Conservation (phyloP, 2,113 vertebrate species). For the Morone saxatilis region DNA sequence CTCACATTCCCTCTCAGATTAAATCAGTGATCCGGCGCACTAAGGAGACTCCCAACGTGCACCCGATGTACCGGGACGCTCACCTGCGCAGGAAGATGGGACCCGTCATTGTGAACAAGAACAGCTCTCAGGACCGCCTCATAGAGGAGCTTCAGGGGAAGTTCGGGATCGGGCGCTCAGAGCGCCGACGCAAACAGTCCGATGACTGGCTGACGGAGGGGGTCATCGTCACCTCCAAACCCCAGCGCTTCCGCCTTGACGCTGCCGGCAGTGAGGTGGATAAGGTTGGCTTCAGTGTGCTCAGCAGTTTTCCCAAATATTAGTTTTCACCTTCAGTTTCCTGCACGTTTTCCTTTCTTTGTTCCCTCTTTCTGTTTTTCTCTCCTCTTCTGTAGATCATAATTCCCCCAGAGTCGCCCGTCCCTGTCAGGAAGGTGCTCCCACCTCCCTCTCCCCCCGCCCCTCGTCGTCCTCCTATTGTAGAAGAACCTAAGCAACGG, state of each 20-base stretch:
- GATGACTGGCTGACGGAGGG: conserved; percentile 94
- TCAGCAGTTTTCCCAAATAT: conserved; percentile 1
- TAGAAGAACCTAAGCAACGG: conserved; percentile 69
- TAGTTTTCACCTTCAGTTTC: neutral
- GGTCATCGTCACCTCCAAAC: conserved; percentile 88
- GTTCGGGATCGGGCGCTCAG: conserved; percentile 89
- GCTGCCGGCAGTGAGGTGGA: conserved; percentile 88
- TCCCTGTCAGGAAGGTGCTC: conserved; percentile 88
- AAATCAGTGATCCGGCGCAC: conserved; percentile 97
- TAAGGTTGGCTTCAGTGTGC: conserved; percentile 79
- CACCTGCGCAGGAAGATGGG: conserved; percentile 92
- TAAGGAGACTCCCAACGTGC: conserved; percentile 92
- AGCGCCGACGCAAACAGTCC: conserved; percentile 80
- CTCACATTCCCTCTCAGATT: conserved; percentile 85
- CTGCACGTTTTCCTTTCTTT: conserved; percentile 35
- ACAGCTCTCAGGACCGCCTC: conserved; percentile 90
- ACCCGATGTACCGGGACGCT: conserved; percentile 94
- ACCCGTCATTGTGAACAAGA: conserved; percentile 92
- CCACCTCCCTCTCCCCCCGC: conserved; percentile 83
- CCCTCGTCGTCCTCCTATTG: conserved; percentile 69
- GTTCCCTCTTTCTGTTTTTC: conserved; percentile 46
- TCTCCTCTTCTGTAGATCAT: conserved; percentile 87
- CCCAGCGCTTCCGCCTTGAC: conserved; percentile 84
- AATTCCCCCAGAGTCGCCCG: conserved; percentile 90
- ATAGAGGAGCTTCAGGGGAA: conserved; percentile 95